Base-by-base conservation (phyloP, 1,140 invertebrate genomes). In the Triops longicaudatus region DNA sequence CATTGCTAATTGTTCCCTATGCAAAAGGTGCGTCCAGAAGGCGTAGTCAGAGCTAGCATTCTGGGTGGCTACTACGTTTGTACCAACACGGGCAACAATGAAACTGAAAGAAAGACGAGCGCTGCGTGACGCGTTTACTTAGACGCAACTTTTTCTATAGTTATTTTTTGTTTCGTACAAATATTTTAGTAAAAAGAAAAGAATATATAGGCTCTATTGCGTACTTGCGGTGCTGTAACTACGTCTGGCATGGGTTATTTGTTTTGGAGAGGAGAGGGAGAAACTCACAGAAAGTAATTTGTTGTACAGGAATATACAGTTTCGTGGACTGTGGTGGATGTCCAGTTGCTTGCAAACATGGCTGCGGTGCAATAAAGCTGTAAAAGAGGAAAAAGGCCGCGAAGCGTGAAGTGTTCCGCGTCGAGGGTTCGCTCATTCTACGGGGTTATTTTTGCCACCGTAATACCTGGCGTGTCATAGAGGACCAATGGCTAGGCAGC, bases 391-490 rank as follows among this genome's bases (percentile, higher is more conserved):
- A 63, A 63, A 63, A 63, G 9, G 50, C 50, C 14, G 50, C 10
- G 50, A 63, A 63, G 50, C 50, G 50, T 22, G 50, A 63, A 22
- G 50, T 63, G 50, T 63, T 63, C 14, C 50, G 50, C 50, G 50
- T 63, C 50, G 50, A 63, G 50, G 50, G 50, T 63, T 63, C 50
- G 50, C 50, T 63, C n/a, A 14, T 63, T 63, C 50, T 2, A 37
- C 31, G 50, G 50, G 50, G 50, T 63, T 63, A 63, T 63, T 63
- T 63, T 63, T 63, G 10, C 14, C 50, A 63, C 50, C 50, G 50
- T 63, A 63, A 63, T 63, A 63, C 50, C 50, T 63, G 50, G 50
- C 50, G 50, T 63, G 50, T 63, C 50, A 63, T 2, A 22, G 50
- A 63, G 50, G 50, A 22, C 50, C 50, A 63, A 63, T 63, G 50